phyloP scores from a whole-genome alignment of 2,113 vertebrate genomes.

The Macheiramphus alcinus region DNA sequence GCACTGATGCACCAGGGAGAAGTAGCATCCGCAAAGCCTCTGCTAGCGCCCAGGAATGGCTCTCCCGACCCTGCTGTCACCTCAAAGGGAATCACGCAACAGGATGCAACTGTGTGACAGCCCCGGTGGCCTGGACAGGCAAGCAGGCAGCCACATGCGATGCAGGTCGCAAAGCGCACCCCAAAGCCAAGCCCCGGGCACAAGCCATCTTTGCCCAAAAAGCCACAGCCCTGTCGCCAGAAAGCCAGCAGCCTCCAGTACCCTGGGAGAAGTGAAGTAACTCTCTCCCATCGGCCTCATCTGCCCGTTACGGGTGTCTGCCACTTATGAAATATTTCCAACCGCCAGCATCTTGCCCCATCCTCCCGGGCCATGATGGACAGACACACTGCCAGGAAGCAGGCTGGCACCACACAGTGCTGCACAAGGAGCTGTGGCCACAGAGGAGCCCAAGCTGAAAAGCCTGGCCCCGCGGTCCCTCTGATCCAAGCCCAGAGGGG shows the following conservation, averaged over 20 bases:
- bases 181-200: not conserved
- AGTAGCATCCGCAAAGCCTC: not conserved
- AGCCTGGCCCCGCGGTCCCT: rapidly evolving
- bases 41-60: rapidly evolving
- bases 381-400: rapidly evolving
- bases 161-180: not conserved
- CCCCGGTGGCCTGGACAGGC: rapidly evolving
- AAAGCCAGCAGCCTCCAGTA: not conserved
- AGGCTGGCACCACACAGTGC: rapidly evolving
- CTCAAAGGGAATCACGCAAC: not conserved
- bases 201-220: not conserved
- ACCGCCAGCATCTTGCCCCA: not conserved
- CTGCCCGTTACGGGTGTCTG: not conserved
- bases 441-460: not conserved
- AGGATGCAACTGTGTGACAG: not conserved
- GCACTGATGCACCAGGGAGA: not conserved
- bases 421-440: not conserved
- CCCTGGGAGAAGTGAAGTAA: conserved; percentile 51
- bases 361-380: not conserved
- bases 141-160: not conserved
- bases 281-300: not conserved
- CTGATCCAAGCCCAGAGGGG: not conserved
- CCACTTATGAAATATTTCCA: conserved; percentile 64
- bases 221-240: not conserved
- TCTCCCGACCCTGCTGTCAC: not conserved